phyloP scores from a whole-genome alignment of 37 sponge, comb jelly and placozoan genomes.

The Lycopodina hypogea region DNA sequence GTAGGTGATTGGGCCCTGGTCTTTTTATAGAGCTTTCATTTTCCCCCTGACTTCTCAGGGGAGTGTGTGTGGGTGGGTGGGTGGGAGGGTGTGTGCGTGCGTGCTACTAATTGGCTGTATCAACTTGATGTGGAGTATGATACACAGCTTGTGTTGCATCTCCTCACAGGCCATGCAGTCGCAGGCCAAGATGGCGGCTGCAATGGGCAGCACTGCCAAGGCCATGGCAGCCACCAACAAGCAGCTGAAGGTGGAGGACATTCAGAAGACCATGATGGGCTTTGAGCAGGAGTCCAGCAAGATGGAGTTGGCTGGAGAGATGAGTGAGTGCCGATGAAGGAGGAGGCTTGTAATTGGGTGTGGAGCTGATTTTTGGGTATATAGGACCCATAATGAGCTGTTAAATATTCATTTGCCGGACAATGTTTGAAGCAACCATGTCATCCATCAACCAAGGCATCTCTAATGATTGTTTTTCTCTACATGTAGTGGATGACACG shows the following conservation, averaged over 20 bases:
- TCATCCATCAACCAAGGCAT: too few relatives aligned
- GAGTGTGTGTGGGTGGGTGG: background rate
- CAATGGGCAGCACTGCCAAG: constrained; percentile 83
- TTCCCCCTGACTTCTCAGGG: too few relatives aligned
- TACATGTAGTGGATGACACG: constrained; percentile 92
- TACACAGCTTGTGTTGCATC: background rate
- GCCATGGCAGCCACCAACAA: constrained; percentile 89
- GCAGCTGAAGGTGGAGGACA: constrained; percentile 80
- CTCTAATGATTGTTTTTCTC: too few relatives aligned
- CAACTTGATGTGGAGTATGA: background rate
- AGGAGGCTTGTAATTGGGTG: background rate
- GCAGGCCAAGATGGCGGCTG: constrained; percentile 69
- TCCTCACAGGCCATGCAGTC: constrained; percentile 59
- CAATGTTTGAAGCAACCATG: too few relatives aligned
- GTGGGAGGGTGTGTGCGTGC: background rate
- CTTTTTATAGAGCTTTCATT: too few relatives aligned
- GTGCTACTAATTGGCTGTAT: background rate
- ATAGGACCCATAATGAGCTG: background rate
- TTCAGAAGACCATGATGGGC: constrained; percentile 85
- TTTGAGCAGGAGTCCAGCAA: constrained; percentile 92
- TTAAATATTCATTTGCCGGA: too few relatives aligned
- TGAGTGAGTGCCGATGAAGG: constrained; percentile 76
- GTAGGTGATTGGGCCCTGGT: too few relatives aligned
- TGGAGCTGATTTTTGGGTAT: background rate
- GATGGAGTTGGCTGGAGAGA: constrained; percentile 97